Evolutionary conservation across 2,113 vertebrate species (phyloP).

Genomic region (Zosterops japonicus): DNA sequence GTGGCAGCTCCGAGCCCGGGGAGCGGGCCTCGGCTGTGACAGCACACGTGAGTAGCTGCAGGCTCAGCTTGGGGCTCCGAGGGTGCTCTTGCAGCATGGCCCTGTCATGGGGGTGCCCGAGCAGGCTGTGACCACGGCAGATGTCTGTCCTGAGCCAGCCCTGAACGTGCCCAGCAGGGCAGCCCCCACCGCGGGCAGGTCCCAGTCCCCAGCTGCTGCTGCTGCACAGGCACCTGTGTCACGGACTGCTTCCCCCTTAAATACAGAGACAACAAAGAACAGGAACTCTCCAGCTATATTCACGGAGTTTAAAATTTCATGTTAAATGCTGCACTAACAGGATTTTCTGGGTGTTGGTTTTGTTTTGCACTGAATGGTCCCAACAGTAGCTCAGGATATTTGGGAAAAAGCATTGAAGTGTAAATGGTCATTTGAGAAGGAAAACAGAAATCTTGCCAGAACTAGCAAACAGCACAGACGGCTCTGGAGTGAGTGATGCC

Average conservation of each 20-base stretch:
- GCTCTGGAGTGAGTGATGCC: neutral
- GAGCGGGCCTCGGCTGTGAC: neutral
- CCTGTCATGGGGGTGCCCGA: accelerated
- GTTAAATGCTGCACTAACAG: neutral
- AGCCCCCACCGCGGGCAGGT: accelerated
- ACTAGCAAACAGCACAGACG: neutral
- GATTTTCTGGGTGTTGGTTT: neutral
- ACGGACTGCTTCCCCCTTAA: accelerated
- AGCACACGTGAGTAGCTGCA: neutral
- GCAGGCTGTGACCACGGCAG: accelerated
- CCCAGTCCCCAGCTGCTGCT: neutral
- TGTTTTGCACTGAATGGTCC: neutral
- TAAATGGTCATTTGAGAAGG: neutral
- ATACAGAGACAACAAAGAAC: accelerated
- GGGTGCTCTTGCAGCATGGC: neutral
- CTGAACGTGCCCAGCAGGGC: accelerated
- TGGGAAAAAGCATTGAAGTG: neutral
- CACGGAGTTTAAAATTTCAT: neutral
- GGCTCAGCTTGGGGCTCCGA: accelerated
- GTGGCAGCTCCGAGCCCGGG: neutral
- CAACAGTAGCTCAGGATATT: neutral
- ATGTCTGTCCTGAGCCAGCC: accelerated
- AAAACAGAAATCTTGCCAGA: neutral
- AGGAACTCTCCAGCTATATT: neutral
- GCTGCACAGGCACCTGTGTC: accelerated